These are phyloP conservation scores for Monomorium pharaonis DNA, from an alignment of 1,140 invertebrate species.

Conservation along the genomic window DNA sequence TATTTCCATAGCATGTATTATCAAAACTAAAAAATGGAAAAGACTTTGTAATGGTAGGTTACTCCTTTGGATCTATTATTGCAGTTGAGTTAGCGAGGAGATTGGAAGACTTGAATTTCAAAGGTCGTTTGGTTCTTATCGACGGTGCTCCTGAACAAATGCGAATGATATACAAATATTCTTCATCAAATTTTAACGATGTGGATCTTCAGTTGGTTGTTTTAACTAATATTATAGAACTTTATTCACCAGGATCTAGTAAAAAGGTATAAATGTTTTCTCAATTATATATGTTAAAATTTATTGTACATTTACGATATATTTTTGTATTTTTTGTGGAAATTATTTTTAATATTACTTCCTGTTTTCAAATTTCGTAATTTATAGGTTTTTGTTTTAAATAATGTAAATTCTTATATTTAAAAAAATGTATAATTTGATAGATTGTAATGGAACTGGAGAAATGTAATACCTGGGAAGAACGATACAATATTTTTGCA, in stretches of 20 bases:
- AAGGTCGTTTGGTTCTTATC: background rate
- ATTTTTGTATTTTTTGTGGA: background rate
- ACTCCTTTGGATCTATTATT: constrained; percentile 1
- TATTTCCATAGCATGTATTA: background rate
- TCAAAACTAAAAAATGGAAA: background rate
- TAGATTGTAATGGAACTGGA: constrained; percentile 81
- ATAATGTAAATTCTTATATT: background rate
- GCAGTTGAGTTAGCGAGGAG: constrained; percentile 1
- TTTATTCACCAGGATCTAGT: background rate
- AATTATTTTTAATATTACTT: background rate
- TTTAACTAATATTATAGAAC: background rate
- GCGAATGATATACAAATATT: background rate
- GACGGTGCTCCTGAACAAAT: constrained; percentile 14
- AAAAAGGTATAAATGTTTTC: background rate
- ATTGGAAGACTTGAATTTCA: background rate
- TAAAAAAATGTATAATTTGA: constrained; percentile 36
- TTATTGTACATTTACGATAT: background rate
- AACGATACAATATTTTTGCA: constrained; percentile 78
- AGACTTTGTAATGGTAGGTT: constrained; percentile 17
- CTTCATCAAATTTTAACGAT: background rate
- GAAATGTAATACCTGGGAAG: constrained; percentile 76
- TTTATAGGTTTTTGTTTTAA: background rate
- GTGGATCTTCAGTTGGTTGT: background rate
- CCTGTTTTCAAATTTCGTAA: background rate
- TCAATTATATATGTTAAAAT: background rate